Base-by-base conservation (phyloP, 2,797 vertebrate genomes). In the Tadarida brasiliensis region DNA sequence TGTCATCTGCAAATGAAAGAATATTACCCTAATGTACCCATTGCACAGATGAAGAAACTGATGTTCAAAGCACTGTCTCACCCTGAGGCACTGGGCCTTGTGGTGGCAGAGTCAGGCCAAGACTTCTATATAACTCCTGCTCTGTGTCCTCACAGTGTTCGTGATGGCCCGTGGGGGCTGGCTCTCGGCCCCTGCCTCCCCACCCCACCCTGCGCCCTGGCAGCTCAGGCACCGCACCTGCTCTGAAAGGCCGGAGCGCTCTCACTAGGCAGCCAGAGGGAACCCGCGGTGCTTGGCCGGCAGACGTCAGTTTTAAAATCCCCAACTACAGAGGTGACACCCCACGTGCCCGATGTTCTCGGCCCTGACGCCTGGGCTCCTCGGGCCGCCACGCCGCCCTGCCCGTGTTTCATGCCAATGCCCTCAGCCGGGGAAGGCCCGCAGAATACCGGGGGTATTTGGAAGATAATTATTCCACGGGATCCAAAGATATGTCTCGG, bases 151-250 rank as follows among this genome's bases (percentile, higher is more conserved):
- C 70, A 15, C 17, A 10, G 16, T 7, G 5, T 8, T n/a, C 35
- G 51, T 2, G 1, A 44, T 56, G 19, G 3, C 35, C 49, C 17
- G 7, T 12, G 83, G 26, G 33, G 1, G 74, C 63, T n/a, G 20
- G 51, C 90, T 7, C 35, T 1, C 1, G 0, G 63, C 11, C 2
- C 71, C 11, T 0, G 1, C 4, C 5, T 33, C 59, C 35, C 44
- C 26, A 67, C 30, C 44, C 5, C 14, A 33, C 47, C 56, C 0
- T 8, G 68, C 8, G 33, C 57, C 8, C 0, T 0, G 17, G 17
- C 0, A 0, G 70, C 4, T 28, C 19, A 0, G 26, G 77, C 28
- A 11, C 26, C 2, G 0, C 12, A 4, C 33, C 61, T 11, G 0
- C 3, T 5, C 16, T 4, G 11, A 82, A 51, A 83, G 86, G 78